Conservation (phyloP, 2,113 vertebrate species). For the Cinclus cinclus region DNA sequence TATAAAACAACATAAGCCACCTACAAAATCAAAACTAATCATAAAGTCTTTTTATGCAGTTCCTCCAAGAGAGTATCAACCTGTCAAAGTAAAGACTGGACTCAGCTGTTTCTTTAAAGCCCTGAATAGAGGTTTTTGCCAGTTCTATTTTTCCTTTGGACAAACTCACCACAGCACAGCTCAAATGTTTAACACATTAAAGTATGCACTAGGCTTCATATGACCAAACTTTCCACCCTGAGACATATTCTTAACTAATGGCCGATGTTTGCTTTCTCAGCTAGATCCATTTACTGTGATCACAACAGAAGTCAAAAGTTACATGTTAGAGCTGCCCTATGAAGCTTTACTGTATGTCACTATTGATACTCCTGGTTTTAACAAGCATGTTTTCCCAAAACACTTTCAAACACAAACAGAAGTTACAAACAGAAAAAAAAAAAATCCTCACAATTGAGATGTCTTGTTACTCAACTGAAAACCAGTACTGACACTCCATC, state of each 20-base stretch:
- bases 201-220: not conserved
- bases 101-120: not conserved
- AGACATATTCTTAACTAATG: not conserved
- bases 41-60: not conserved
- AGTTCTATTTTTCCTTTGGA: not conserved
- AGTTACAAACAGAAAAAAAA: not conserved
- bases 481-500: not conserved
- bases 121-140: not conserved
- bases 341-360: not conserved
- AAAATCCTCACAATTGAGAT: not conserved
- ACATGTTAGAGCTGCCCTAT: not conserved
- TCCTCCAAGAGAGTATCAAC: not conserved
- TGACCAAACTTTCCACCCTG: not conserved
- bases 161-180: not conserved
- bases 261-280: not conserved
- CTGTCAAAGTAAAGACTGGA: not conserved
- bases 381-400: not conserved
- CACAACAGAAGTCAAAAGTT: not conserved
- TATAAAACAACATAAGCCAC: not conserved
- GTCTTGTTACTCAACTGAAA: rapidly evolving
- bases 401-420: not conserved
- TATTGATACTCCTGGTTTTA: not conserved
- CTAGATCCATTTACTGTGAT: not conserved
- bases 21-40: not conserved
- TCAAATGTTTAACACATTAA: not conserved